Evolutionary conservation across 2,113 vertebrate species (phyloP), one percentile per base, ranked within the genome.

Genomic region (Ammospiza caudacuta): DNA sequence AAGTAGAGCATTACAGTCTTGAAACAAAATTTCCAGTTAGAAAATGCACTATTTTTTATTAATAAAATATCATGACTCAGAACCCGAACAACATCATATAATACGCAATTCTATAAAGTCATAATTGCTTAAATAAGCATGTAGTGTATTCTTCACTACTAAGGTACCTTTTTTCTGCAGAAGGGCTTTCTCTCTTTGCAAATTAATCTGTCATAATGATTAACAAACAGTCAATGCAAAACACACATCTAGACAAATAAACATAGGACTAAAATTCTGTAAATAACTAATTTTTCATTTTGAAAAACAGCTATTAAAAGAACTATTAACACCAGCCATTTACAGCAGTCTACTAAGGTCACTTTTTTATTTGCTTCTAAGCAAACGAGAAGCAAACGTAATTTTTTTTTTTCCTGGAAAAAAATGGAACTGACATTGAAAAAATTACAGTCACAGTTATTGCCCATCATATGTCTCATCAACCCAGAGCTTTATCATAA

Each of bases 151-250:
- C 54, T 87, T 68, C 19, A 73, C 51, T 83, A 59, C 28, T 79
- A 87, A 85, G 39, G 6, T 80, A 23, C 27, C 2, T 46, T 51
- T 54, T 62, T 79, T 57, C 67, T 69, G 49, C 68, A 91, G 78
- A 57, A 0, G 0, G 12, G 19, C 15, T 69, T 88, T 83, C 44
- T 37, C 52, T 86, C 63, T 73, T 82, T 66, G 63, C 46, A 90
- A 90, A 92, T 93, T 62, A 86, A 54, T n/a, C n/a, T 89, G 49
- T 76, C 73, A 67, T 84, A 83, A 86, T 31, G 55, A 90, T 57
- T 88, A 90, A 92, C 44, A 61, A 86, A 52, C 44, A 86, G 67
- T 46, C 64, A 87, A 31, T 24, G 33, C 46, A 80, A 91, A 92
- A 57, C 16, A 83, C 3, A 16, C 12, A 49, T 22, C 44, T 52